These are phyloP conservation scores for Umimayanthus kanabou DNA, from an alignment of 92 coral and sea anemone genomes.

Conservation along the genomic window DNA sequence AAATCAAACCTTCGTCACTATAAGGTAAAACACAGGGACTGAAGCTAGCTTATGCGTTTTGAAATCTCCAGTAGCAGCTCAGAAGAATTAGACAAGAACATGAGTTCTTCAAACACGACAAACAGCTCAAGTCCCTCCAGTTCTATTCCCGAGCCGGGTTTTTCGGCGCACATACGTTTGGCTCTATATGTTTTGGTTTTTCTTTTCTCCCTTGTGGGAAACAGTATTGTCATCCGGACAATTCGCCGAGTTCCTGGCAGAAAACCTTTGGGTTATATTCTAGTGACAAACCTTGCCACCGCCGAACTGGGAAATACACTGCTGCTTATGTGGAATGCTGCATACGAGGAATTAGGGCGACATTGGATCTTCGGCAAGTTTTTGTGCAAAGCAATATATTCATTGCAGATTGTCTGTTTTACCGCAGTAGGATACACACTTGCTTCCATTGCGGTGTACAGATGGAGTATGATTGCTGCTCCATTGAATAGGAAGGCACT, in stretches of 20 bases:
- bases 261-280: constrained; percentile 31
- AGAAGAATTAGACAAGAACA: not conserved
- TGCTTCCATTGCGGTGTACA: constrained; percentile 39
- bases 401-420: constrained; percentile 29
- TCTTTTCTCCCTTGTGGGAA: constrained; percentile 32
- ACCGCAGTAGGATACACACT: constrained; percentile 35
- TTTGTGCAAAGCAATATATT: constrained; percentile 15
- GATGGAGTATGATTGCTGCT: constrained; percentile 33
- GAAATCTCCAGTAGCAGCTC: not conserved
- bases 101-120: constrained; percentile 12
- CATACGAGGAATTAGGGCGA: constrained; percentile 32
- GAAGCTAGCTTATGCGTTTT: not conserved
- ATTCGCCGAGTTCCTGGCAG: constrained; percentile 21
- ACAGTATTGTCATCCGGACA: constrained; percentile 23
- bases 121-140: not conserved
- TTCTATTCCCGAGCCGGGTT: not conserved
- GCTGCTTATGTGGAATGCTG: constrained; percentile 8
- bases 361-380: constrained; percentile 29
- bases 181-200: constrained; percentile 1
- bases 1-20: not conserved
- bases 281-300: constrained; percentile 35
- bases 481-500: constrained; percentile 6
- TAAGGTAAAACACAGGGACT: not conserved
- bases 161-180: constrained; percentile 17
- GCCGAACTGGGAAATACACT: constrained; percentile 32